Evolutionary conservation across 2,888 invertebrate species (phyloP).

Genomic region (Zeuzera pyrina): DNA sequence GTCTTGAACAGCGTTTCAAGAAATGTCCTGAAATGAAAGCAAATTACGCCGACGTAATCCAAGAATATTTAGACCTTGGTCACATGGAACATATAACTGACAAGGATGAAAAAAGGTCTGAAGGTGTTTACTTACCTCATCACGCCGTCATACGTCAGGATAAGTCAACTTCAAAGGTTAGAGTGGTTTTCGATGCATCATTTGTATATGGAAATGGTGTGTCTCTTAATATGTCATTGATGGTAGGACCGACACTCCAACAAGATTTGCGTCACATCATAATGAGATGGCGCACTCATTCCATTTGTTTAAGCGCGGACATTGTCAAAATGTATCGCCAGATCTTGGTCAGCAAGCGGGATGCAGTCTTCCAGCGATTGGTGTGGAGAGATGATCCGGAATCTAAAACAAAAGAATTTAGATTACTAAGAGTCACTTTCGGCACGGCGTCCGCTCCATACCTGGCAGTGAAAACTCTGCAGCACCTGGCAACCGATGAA

Average conservation of each 20-base stretch:
- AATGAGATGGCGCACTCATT: constrained; percentile 15
- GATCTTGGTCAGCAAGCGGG: too few relatives aligned
- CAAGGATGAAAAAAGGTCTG: not conserved
- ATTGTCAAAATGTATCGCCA: constrained; percentile 25
- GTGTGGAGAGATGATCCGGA: too few relatives aligned
- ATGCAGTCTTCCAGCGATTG: too few relatives aligned
- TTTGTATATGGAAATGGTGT: constrained; percentile 6
- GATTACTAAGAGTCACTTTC: too few relatives aligned
- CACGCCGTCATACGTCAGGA: constrained; percentile 15
- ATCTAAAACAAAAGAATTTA: too few relatives aligned
- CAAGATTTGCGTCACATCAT: constrained; percentile 15
- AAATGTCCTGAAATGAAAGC: not conserved
- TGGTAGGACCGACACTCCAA: constrained; percentile 15
- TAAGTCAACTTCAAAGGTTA: constrained; percentile 12
- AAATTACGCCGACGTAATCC: not conserved
- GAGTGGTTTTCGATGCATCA: constrained; percentile 16
- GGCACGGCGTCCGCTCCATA: too few relatives aligned
- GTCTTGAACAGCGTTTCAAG: not conserved
- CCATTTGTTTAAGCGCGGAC: constrained; percentile 18
- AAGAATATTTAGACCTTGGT: too few relatives aligned
- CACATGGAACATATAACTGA: too few relatives aligned
- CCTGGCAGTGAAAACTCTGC: too few relatives aligned
- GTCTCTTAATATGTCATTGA: constrained; percentile 12
- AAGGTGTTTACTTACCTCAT: constrained; percentile 13
- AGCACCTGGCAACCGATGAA: too few relatives aligned